These are phyloP conservation scores for Eleutherodactylus coqui DNA, from an alignment of 2,797 vertebrate genomes.

Conservation along the genomic window DNA sequence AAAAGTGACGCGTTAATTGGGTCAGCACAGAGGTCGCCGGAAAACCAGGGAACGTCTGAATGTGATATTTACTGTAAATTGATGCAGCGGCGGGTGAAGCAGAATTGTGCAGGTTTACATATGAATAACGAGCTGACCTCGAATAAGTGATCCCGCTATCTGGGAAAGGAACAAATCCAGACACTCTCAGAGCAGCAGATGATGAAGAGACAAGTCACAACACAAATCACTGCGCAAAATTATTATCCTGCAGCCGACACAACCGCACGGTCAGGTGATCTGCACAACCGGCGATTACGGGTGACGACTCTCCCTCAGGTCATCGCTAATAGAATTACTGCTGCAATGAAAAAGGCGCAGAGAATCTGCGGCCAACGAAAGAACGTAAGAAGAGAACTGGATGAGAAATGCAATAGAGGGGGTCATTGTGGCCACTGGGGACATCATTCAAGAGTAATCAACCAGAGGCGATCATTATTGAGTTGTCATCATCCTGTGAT, in stretches of 20 bases:
- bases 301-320: background rate
- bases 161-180: slow-evolving; percentile 26
- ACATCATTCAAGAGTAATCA: background rate
- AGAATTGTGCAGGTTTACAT: slow-evolving; percentile 37
- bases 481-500: background rate
- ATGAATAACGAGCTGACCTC: slow-evolving; percentile 39
- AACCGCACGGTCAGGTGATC: background rate
- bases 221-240: background rate
- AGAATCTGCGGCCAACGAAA: background rate
- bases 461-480: background rate
- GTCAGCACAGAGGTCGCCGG: slow-evolving; percentile 39
- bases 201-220: background rate
- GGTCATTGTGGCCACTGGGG: background rate
- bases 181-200: background rate
- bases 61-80: slow-evolving; percentile 40
- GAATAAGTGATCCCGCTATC: slow-evolving; percentile 23
- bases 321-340: background rate
- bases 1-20: slow-evolving; percentile 51
- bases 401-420: too few relatives aligned
- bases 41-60: background rate
- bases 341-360: background rate
- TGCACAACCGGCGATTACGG: background rate
- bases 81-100: slow-evolving; percentile 11
- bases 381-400: too few relatives aligned
- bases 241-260: background rate